Evolutionary conservation across 2,888 invertebrate genomes (phyloP).

Genomic region (Drosophila affinis): DNA sequence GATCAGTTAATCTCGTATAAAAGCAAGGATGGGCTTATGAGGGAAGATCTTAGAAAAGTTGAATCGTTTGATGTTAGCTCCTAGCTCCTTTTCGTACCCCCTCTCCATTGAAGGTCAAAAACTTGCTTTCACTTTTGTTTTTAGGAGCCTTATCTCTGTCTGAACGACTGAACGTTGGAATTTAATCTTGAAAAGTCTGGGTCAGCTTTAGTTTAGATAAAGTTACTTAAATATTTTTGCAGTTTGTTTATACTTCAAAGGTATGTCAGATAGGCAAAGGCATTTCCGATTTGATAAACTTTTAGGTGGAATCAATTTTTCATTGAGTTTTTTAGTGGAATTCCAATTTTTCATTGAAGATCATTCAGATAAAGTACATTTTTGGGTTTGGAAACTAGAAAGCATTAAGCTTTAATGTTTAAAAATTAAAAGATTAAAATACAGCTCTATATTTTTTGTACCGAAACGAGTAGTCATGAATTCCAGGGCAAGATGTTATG

Average conservation of each 20-base stretch:
- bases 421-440: too few species aligned
- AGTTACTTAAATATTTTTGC: constrained; percentile 4
- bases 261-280: constrained; percentile 7
- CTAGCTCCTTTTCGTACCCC: background rate
- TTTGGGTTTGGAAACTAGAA: too few species aligned
- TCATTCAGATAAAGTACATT: too few species aligned
- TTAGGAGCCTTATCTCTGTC: background rate
- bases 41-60: constrained; percentile 6
- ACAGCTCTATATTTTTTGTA: too few species aligned
- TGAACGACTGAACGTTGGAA: constrained; percentile 12
- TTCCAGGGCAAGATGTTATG: too few species aligned
- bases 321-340: background rate
- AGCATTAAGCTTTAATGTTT: too few species aligned
- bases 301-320: too few species aligned
- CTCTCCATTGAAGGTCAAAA: constrained; percentile 7
- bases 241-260: background rate
- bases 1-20: constrained; percentile 12
- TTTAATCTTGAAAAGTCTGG: background rate
- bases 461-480: too few species aligned
- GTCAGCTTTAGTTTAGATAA: constrained; percentile 21
- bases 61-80: background rate
- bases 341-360: background rate
- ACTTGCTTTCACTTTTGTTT: background rate
- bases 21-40: constrained; percentile 6
- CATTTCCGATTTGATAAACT: constrained; percentile 16